Evolutionary conservation across 2,888 invertebrate species (phyloP).

Genomic region (Masnerella sp.): DNA sequence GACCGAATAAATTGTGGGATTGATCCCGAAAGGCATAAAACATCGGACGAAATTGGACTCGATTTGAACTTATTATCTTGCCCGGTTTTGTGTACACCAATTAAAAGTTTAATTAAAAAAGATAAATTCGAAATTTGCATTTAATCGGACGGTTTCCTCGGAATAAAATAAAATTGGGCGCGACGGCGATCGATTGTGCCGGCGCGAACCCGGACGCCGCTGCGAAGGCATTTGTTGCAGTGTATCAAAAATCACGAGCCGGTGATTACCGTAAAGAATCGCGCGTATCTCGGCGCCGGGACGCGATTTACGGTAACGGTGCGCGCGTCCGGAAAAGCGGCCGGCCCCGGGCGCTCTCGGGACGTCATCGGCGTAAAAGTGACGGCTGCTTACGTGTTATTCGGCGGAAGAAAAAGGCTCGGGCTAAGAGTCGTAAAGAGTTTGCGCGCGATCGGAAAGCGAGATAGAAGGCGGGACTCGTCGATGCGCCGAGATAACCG

Average conservation of each 20-base stretch:
- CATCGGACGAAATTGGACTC: too few species aligned
- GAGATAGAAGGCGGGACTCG: slow-evolving; percentile 42
- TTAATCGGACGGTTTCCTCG: too few species aligned
- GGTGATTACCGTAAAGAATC: slow-evolving; percentile 31
- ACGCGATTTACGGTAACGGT: slow-evolving; percentile 21
- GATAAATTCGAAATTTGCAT: too few species aligned
- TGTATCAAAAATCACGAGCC: slow-evolving; percentile 30
- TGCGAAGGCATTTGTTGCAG: slow-evolving; percentile 4
- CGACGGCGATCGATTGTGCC: too few species aligned
- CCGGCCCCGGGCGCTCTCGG: slow-evolving; percentile 15
- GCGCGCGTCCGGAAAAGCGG: slow-evolving; percentile 9
- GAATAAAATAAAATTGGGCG: too few species aligned
- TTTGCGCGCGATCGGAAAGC: slow-evolving; percentile 42
- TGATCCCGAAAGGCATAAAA: too few species aligned
- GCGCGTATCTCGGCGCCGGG: slow-evolving; percentile 8
- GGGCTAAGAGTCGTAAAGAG: slow-evolving; percentile 41
- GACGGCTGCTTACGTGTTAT: slow-evolving; percentile 35
- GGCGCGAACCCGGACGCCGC: too few species aligned
- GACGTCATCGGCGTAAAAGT: slow-evolving; percentile 34
- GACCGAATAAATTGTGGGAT: too few species aligned
- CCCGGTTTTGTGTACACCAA: too few species aligned
- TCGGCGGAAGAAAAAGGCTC: slow-evolving; percentile 6
- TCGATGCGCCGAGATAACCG: slow-evolving; percentile 59
- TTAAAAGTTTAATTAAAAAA: too few species aligned
- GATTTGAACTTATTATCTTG: too few species aligned